phyloP scores from a whole-genome alignment of 2,797 vertebrate genomes.

The Coluber constrictor region DNA sequence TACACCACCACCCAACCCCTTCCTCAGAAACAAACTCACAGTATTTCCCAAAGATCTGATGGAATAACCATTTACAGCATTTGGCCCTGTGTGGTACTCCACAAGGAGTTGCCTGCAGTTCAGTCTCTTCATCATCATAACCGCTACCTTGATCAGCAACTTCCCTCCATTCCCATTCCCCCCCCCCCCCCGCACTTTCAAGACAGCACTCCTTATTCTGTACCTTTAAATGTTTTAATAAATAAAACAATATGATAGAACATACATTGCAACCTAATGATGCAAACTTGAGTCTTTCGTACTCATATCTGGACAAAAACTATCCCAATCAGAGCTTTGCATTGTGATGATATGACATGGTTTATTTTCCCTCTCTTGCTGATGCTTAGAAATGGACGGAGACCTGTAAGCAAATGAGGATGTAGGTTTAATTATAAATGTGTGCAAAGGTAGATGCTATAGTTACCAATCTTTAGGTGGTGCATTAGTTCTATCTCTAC shows the following conservation, averaged over 20 bases:
- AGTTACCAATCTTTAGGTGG: neutral
- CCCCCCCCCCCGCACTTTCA: neutral
- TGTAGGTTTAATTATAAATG: neutral
- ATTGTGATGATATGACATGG: neutral
- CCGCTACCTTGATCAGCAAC: neutral
- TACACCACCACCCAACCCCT: neutral
- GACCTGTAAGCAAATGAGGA: neutral
- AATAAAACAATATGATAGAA: neutral
- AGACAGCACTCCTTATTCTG: neutral
- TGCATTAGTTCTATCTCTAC: neutral
- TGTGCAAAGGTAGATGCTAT: neutral
- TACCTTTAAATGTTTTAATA: neutral
- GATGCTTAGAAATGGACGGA: neutral
- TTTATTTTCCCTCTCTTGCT: neutral
- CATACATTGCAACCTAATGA: neutral
- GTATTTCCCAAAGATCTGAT: neutral
- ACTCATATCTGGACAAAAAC: neutral
- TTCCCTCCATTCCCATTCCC: neutral
- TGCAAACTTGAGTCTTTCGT: neutral
- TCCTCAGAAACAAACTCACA: neutral
- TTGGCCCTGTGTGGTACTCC: neutral
- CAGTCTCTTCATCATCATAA: neutral
- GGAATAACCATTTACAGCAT: neutral
- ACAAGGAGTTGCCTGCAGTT: neutral
- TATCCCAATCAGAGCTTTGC: neutral